A percentile compares a stretch with the other conserved stretches of the same genome.
phyloP scores from a whole-genome alignment of 2,888 invertebrate genomes.

The Neoascia interrupta region DNA sequence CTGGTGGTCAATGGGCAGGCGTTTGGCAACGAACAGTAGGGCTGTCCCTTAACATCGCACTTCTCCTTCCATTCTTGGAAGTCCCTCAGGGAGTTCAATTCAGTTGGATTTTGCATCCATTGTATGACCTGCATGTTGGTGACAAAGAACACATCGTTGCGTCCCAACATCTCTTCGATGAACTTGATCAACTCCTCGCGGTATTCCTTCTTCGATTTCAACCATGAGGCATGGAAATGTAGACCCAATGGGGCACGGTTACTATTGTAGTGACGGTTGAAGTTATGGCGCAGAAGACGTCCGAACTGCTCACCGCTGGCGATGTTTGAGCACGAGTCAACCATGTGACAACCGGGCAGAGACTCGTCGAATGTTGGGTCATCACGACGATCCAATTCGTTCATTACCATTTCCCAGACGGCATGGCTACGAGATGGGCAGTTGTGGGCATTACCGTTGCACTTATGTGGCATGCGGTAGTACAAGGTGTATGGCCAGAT shows the following conservation, averaged over 20 bases:
- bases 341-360: constrained; percentile 95
- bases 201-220: constrained; percentile 96
- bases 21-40: constrained; percentile 94
- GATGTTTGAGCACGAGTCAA: constrained; percentile 95
- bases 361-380: constrained; percentile 96
- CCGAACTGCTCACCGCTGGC: constrained; percentile 94
- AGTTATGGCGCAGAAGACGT: constrained; percentile 94
- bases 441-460: constrained; percentile 95
- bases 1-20: constrained; percentile 93
- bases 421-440: constrained; percentile 95
- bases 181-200: constrained; percentile 94
- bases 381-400: constrained; percentile 94
- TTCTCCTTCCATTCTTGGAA: constrained; percentile 98
- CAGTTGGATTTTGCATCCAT: constrained; percentile 97
- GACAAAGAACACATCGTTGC: constrained; percentile 95
- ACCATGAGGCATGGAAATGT: constrained; percentile 97
- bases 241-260: constrained; percentile 96
- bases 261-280: constrained; percentile 94
- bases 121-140: constrained; percentile 95
- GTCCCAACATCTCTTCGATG: constrained; percentile 94
- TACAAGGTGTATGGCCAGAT: constrained; percentile 99
- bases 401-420: constrained; percentile 98
- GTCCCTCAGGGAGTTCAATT: constrained; percentile 90
- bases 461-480: constrained; percentile 97
- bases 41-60: constrained; percentile 96